These are phyloP conservation scores for Hypolimnas misippus DNA, from an alignment of 2,888 invertebrate genomes.

Conservation along the genomic window DNA sequence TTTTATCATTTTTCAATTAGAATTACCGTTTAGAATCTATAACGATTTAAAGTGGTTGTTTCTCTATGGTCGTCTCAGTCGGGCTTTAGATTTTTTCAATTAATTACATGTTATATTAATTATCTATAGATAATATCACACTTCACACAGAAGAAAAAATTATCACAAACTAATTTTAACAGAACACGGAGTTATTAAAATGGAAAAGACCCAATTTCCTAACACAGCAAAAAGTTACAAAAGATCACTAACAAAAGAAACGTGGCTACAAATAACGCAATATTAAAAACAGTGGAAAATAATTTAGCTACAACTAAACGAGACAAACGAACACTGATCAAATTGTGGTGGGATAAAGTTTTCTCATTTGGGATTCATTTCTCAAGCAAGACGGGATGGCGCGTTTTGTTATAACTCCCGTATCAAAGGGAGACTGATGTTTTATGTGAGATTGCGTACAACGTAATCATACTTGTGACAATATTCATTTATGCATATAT, in stretches of 20 bases:
- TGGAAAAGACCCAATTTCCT: neutral
- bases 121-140: no score
- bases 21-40: no score
- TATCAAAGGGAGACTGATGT: constrained; percentile 21
- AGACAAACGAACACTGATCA: constrained; percentile 29
- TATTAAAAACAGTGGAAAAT: constrained; percentile 20
- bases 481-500: neutral
- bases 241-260: neutral
- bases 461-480: neutral
- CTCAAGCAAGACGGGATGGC: constrained; percentile 51
- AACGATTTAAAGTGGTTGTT: no score
- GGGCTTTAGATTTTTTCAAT: no score
- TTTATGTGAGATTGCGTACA: constrained; percentile 2
- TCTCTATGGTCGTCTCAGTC: no score
- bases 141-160: no score
- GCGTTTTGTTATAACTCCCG: constrained; percentile 30
- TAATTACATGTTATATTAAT: no score
- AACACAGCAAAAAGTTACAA: neutral
- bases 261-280: neutral
- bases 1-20: no score
- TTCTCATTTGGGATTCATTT: constrained; percentile 52
- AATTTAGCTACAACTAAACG: constrained; percentile 25
- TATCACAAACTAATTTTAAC: no score
- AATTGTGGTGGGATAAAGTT: constrained; percentile 46
- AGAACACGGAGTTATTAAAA: neutral